These are phyloP conservation scores for Lycaon pictus DNA, from an alignment of 2,113 vertebrate genomes.

Conservation along the genomic window DNA sequence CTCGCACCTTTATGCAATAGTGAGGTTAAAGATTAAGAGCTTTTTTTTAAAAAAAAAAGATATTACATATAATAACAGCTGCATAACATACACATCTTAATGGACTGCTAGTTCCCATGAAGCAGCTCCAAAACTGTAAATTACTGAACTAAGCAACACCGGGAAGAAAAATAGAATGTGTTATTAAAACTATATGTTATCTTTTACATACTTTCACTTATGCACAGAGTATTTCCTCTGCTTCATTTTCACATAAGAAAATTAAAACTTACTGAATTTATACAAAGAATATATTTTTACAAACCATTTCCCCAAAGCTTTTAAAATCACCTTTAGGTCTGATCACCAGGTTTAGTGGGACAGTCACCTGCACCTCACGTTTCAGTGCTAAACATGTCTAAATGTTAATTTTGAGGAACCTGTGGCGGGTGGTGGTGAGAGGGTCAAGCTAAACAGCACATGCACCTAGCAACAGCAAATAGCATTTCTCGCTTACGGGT, in stretches of 20 bases:
- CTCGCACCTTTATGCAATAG: slow-evolving; percentile 78
- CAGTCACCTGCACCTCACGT: slow-evolving; percentile 51
- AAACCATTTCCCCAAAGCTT: slow-evolving; percentile 12
- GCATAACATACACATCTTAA: slow-evolving; percentile 70
- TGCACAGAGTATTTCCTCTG: background rate
- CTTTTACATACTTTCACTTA: background rate
- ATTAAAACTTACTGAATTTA: slow-evolving; percentile 49
- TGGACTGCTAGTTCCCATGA: slow-evolving; percentile 63
- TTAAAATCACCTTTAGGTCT: slow-evolving; percentile 23
- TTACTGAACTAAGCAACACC: slow-evolving; percentile 62
- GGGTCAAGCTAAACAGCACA: slow-evolving; percentile 70
- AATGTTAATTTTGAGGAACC: slow-evolving; percentile 67
- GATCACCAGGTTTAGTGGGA: background rate
- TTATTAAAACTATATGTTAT: slow-evolving; percentile 33
- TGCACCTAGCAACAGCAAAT: slow-evolving; percentile 58
- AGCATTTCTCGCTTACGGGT: slow-evolving; percentile 67
- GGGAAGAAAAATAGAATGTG: slow-evolving; percentile 30
- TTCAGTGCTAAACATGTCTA: slow-evolving; percentile 54
- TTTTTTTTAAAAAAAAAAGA: slow-evolving; percentile 72
- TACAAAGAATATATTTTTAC: slow-evolving; percentile 34
- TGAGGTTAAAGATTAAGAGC: slow-evolving; percentile 83
- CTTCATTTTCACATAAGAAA: slow-evolving; percentile 49
- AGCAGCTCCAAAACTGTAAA: slow-evolving; percentile 72
- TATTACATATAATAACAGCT: slow-evolving; percentile 70
- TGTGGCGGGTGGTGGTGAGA: background rate